phyloP scores from a whole-genome alignment of 2,797 vertebrate genomes.

The Huso huso region DNA sequence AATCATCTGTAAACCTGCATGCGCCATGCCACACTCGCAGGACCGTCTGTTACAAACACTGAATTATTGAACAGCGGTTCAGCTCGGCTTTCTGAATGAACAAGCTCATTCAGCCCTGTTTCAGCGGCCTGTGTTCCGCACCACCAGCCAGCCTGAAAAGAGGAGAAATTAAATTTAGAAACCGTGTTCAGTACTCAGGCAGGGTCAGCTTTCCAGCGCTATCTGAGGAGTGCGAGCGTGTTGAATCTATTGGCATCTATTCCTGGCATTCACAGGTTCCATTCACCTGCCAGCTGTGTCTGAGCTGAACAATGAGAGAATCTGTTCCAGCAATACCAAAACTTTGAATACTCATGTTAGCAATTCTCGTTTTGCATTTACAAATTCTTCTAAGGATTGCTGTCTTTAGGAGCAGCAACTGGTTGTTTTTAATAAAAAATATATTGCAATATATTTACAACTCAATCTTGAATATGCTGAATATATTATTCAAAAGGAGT shows the following conservation, averaged over 20 bases:
- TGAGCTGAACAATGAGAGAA: not conserved
- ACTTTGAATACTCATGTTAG: no score
- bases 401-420: no score
- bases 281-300: not conserved
- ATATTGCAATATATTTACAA: no score
- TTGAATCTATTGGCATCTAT: constrained; percentile 6
- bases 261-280: not conserved
- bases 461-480: no score
- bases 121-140: constrained; percentile 33
- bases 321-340: no score
- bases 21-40: constrained; percentile 49
- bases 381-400: no score
- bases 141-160: constrained; percentile 14
- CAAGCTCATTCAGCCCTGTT: constrained; percentile 52
- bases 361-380: no score
- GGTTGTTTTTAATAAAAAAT: no score
- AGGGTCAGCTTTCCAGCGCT: constrained; percentile 18
- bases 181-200: constrained; percentile 4
- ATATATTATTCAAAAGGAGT: no score
- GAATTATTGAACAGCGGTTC: constrained; percentile 62
- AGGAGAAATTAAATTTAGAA: constrained; percentile 12
- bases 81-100: constrained; percentile 63
- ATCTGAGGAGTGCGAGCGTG: not conserved
- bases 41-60: constrained; percentile 67
- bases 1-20: constrained; percentile 36